Conservation (phyloP, 2,797 vertebrate species). For the Darevskia nairensis region DNA sequence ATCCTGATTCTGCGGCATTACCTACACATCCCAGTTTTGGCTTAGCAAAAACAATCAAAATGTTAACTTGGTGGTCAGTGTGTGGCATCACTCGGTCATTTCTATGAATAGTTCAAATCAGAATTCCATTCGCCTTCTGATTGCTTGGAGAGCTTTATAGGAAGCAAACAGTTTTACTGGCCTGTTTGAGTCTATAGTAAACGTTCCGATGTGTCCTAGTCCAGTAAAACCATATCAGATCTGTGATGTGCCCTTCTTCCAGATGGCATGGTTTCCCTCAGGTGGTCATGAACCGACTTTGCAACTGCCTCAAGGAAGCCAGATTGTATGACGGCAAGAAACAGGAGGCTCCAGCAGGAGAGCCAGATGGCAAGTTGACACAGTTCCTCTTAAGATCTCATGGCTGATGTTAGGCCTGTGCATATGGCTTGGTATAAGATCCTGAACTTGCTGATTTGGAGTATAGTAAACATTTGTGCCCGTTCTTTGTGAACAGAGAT, state of each 20-base stretch:
- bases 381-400: neutral
- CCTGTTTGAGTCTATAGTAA: conserved; percentile 22
- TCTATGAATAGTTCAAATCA: neutral
- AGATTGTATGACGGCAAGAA: conserved; percentile 1
- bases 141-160: conserved; percentile 4
- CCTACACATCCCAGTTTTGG: too few relatives aligned
- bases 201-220: neutral
- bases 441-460: neutral
- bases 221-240: conserved; percentile 15
- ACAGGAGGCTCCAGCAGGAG: neutral
- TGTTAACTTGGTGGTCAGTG: neutral
- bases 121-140: conserved; percentile 14
- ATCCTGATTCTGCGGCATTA: too few relatives aligned
- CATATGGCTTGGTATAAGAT: neutral
- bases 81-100: conserved; percentile 27
- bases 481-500: neutral
- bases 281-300: conserved; percentile 7
- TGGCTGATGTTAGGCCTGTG: neutral
- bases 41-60: neutral
- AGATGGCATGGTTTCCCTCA: conserved; percentile 34
- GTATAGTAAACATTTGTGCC: neutral
- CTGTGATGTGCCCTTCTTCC: neutral
- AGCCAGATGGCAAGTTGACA: conserved; percentile 8
- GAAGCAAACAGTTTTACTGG: neutral
- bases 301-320: conserved; percentile 6